Base-by-base conservation (phyloP, 2,797 vertebrate genomes). In the Choloepus didactylus region DNA sequence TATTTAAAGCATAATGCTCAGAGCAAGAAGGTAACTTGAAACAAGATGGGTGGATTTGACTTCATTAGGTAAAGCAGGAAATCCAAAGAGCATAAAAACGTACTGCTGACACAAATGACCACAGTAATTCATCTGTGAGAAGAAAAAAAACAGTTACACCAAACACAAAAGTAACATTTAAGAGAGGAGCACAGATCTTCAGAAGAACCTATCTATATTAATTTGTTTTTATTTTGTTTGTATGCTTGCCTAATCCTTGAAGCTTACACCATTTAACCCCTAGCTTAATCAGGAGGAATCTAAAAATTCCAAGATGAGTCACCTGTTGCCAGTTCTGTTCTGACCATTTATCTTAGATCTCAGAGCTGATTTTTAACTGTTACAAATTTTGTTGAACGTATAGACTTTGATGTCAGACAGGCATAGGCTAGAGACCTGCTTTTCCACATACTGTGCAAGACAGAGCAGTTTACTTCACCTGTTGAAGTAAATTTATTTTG, bases 191-290 rank as follows among this genome's bases (percentile, higher is more conserved):
- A 93, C 41, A 56, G 56, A 56, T 91, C 14, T 91, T 94, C 15
- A 93, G 29, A 83, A 84, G 25, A 95, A 93, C 91, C 23, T 62
- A 16, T 18, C 27, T 49, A 6, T 49, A 49, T 49, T 41, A 79
- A 60, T 46, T 85, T 90, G 44, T 70, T 97, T 84, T 83, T 41
- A 87, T 89, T 91, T 93, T 25, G 64, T 38, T 12, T 80, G 15
- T 84, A 2, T 35, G 10, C 72, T 80, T 75, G 14, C 87, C 25
- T 70, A 75, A 87, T 46, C 31, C 87, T 93, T 70, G 44, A 94
- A 89, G 15, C 21, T 38, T 56, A 49, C 31, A 51, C 87, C 85
- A 29, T 3, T 81, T 87, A 90, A 67, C 6, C 67, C 56, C 2
- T 75, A 56, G 41, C 5, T 96, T 82, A 91, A 60, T 64, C n/a